phyloP scores from a whole-genome alignment of 2,888 invertebrate species.

The Drosophila austrosaltans region DNA sequence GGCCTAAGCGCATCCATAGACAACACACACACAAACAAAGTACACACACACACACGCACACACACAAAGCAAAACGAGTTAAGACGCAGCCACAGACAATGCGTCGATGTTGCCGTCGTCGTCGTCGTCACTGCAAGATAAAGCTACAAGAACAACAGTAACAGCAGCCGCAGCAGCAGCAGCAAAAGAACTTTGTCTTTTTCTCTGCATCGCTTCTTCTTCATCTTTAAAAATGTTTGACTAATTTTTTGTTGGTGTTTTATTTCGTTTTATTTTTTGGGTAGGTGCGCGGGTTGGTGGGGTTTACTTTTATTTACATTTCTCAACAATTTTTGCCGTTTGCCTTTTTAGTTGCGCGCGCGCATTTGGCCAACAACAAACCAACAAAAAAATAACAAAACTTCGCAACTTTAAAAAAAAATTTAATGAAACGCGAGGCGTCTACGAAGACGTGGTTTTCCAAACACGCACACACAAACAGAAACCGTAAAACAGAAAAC shows the following conservation, averaged over 20 bases:
- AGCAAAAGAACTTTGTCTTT: conserved; percentile 20
- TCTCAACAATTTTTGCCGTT: conserved; percentile 39
- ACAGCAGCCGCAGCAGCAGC: conserved; percentile 27
- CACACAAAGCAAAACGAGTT: conserved; percentile 59
- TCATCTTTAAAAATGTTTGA: conserved; percentile 4
- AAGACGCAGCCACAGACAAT: conserved; percentile 62
- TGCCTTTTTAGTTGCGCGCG: conserved; percentile 64
- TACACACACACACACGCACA: conserved; percentile 21
- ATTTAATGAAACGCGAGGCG: background rate
- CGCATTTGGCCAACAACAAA: conserved; percentile 57
- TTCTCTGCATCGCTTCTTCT: conserved; percentile 6
- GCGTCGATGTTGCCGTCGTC: conserved; percentile 25
- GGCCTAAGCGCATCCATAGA: conserved; percentile 16
- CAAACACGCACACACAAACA: background rate
- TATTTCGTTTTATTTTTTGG: conserved; percentile 20
- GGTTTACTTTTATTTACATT: conserved; percentile 14
- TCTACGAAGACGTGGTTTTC: background rate
- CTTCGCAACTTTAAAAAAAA: conserved; percentile 17
- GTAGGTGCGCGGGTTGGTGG: background rate
- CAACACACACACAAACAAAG: conserved; percentile 3
- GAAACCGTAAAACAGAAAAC: background rate
- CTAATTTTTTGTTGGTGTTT: conserved; percentile 7
- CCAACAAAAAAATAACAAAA: conserved; percentile 30
- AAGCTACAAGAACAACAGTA: conserved; percentile 37
- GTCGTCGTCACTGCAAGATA: conserved; percentile 47